Evolutionary conservation across 1,140 invertebrate species (phyloP), one percentile per base, ranked within the genome.

Genomic region (Brachionus sp.): DNA sequence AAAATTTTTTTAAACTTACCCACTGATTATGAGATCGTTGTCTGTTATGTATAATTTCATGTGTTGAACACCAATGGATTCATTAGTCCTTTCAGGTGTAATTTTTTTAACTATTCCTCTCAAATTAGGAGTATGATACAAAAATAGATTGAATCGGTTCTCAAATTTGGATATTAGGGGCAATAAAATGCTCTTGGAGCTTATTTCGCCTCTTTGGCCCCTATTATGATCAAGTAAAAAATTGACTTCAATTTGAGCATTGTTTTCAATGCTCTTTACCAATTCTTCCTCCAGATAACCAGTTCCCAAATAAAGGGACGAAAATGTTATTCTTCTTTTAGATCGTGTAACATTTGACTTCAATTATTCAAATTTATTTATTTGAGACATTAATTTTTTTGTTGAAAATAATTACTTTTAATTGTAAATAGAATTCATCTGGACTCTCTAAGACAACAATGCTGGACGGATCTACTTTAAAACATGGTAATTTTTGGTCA

Each of bases 31-130:
- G 1, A 99, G 91, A 80, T 92, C 92, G 89, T 99, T 92, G 90
- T 99, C 98, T 87, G 97, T 94, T 83, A 99, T 91, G 86, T 98
- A 99, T 10, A 98, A 90, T 90, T 99, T 99, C 93, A 99, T 97
- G 86, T 99, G 98, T 86, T 98, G 95, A 2, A 99, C 88, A 0
- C 97, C 97, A 78, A 98, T 91, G 2, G 97, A 88, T 90, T 99
- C 97, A 89, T 98, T 98, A 87, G 90, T 86, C 19, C 95, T 90
- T 84, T 94, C 91, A 1, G 96, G 95, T 13, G 95, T 90, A 1
- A 93, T 86, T 83, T 90, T 91, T 85, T 94, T 95, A 33, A 94
- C 90, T 12, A 93, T 85, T 0, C 95, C 95, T 82, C 94, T 90
- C n/a, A 98, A 89, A 85, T 93, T 91, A 1, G 97, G 96, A 0